phyloP scores from a whole-genome alignment of 2,797 vertebrate genomes.

The Pangasius sanitwongsei region DNA sequence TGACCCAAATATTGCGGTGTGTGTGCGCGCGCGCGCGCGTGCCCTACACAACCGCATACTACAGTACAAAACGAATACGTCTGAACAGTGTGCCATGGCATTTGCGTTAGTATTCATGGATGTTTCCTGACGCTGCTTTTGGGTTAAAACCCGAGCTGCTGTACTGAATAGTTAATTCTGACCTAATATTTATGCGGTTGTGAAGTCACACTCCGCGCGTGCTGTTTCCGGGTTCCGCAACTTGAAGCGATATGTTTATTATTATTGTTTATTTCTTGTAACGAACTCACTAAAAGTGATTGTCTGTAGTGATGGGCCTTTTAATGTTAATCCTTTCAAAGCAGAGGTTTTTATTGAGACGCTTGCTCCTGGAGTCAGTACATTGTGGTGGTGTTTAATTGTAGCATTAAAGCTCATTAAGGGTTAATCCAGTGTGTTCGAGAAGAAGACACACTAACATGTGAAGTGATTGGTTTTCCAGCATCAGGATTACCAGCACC shows the following conservation, averaged over 20 bases:
- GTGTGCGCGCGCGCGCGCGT: slow-evolving; percentile 25
- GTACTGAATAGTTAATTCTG: not conserved
- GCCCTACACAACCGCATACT: slow-evolving; percentile 2
- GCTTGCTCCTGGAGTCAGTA: not conserved
- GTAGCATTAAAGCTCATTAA: slow-evolving; percentile 1
- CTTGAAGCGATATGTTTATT: not conserved
- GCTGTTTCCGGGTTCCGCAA: slow-evolving; percentile 42
- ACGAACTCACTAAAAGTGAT: not conserved
- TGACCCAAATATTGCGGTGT: slow-evolving; percentile 54
- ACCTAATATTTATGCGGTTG: slow-evolving; percentile 2
- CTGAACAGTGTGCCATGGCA: no score
- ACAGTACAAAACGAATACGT: not conserved
- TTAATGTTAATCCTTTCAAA: not conserved
- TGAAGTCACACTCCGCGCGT: slow-evolving; percentile 5
- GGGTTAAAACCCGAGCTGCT: not conserved
- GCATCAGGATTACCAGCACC: not conserved
- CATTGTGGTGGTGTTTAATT: not conserved
- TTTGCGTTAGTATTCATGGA: not conserved
- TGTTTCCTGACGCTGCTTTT: no score
- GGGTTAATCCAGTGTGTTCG: slow-evolving; percentile 4
- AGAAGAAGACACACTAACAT: not conserved
- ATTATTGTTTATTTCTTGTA: not conserved
- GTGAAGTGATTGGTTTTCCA: not conserved
- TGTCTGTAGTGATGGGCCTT: no score
- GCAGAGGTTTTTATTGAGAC: not conserved